These are phyloP conservation scores for Orbicella faveolata DNA, from an alignment of 64 coral and sea anemone genomes.

Conservation along the genomic window DNA sequence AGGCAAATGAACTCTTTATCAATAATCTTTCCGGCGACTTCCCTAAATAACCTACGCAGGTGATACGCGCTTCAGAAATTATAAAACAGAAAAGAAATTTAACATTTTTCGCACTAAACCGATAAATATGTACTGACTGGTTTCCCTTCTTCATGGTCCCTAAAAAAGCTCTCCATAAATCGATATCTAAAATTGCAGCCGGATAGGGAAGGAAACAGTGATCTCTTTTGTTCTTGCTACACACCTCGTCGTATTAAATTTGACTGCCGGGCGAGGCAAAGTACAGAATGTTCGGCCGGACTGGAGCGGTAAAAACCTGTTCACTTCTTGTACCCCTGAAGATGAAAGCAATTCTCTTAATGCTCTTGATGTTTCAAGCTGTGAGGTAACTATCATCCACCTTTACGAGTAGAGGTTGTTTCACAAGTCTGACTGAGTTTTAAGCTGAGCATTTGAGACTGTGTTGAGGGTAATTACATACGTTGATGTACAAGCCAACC, in stretches of 20 bases:
- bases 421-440: neutral
- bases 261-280: neutral
- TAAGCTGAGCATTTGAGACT: too few species aligned
- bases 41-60: neutral
- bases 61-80: neutral
- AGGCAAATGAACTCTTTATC: neutral
- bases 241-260: neutral
- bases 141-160: neutral
- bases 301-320: neutral
- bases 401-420: neutral
- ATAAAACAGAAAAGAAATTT: constrained; percentile 12
- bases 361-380: constrained; percentile 6
- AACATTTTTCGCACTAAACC: neutral
- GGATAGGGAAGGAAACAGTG: neutral
- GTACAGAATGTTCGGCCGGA: neutral
- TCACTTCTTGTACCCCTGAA: neutral
- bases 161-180: neutral
- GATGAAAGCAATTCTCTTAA: neutral
- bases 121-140: neutral
- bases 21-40: neutral
- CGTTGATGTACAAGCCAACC: too few species aligned
- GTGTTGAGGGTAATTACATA: too few species aligned
- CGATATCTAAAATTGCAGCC: neutral
- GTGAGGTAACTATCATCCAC: neutral
- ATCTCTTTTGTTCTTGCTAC: neutral